Percentiles rank a stretch among this genome's conserved stretches.
Conservation (phyloP, 2,113 vertebrate species). For the Trachemys scripta region DNA sequence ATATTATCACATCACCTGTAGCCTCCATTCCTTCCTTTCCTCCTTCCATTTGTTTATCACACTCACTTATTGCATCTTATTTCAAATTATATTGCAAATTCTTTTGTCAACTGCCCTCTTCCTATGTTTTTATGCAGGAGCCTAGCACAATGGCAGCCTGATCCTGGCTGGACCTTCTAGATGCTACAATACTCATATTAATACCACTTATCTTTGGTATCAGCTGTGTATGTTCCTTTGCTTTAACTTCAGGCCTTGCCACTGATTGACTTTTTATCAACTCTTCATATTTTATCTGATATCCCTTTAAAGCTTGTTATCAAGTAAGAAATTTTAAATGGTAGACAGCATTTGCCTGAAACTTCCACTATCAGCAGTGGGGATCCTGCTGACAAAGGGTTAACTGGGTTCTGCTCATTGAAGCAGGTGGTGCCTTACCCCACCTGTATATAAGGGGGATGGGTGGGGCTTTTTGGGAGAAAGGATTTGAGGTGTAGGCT, state of each 20-base stretch:
- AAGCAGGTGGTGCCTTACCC: not conserved
- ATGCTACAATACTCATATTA: not conserved
- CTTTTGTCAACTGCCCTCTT: not conserved
- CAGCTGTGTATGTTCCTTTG: not conserved
- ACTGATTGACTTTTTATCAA: not conserved
- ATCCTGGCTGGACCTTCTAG: not conserved
- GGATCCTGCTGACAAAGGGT: not conserved
- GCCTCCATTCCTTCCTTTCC: not conserved
- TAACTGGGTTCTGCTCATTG: not conserved
- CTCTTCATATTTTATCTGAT: not conserved
- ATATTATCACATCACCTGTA: accelerated
- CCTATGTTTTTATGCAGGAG: not conserved
- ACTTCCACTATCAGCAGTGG: not conserved
- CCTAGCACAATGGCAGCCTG: not conserved
- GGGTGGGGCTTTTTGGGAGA: not conserved
- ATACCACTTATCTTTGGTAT: not conserved
- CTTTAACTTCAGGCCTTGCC: not conserved
- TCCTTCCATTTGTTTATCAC: not conserved
- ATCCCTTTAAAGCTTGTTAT: not conserved
- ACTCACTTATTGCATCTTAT: not conserved
- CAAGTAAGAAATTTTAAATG: not conserved
- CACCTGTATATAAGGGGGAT: not conserved
- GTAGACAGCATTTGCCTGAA: not conserved
- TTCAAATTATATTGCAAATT: not conserved
- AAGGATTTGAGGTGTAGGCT: not conserved